phyloP scores from a whole-genome alignment of 2,113 vertebrate genomes.

The Eulemur macaco region DNA sequence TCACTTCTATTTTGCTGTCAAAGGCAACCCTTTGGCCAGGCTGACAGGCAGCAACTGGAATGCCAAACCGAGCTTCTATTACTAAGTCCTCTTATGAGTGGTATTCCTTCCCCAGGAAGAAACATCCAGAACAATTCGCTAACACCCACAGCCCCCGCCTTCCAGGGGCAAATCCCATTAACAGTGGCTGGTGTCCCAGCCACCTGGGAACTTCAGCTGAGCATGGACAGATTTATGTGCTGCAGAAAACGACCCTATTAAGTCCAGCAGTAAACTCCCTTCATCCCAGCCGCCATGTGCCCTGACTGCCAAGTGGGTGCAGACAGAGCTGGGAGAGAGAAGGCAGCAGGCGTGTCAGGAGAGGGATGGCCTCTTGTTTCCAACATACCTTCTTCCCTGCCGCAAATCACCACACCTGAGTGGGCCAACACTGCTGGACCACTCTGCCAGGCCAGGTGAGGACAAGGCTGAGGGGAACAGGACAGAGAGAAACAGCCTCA shows the following conservation, averaged over 20 bases:
- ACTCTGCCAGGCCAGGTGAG: not conserved
- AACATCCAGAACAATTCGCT: not conserved
- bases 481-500: too few species aligned
- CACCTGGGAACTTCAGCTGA: not conserved
- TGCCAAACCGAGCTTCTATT: not conserved
- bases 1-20: not conserved
- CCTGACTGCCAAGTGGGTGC: slow-evolving; percentile 26
- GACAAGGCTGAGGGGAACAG: accelerated
- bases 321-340: accelerated
- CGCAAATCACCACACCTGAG: accelerated
- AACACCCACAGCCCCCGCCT: not conserved
- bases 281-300: not conserved
- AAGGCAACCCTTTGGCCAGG: not conserved
- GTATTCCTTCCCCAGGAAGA: not conserved
- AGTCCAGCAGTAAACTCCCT: slow-evolving; percentile 61
- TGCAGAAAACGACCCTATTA: slow-evolving; percentile 70
- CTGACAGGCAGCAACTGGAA: not conserved
- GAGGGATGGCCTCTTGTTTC: not conserved
- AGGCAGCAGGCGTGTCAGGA: not conserved
- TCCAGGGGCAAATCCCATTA: slow-evolving; percentile 39
- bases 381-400: not conserved
- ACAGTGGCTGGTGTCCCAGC: not conserved
- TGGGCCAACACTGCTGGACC: too few species aligned
- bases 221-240: slow-evolving; percentile 33
- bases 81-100: not conserved